A percentile compares a stretch with the other conserved stretches of the same genome.
Evolutionary conservation across 2,888 invertebrate genomes (phyloP).

Genomic region (Drosophila melanosoma): DNA sequence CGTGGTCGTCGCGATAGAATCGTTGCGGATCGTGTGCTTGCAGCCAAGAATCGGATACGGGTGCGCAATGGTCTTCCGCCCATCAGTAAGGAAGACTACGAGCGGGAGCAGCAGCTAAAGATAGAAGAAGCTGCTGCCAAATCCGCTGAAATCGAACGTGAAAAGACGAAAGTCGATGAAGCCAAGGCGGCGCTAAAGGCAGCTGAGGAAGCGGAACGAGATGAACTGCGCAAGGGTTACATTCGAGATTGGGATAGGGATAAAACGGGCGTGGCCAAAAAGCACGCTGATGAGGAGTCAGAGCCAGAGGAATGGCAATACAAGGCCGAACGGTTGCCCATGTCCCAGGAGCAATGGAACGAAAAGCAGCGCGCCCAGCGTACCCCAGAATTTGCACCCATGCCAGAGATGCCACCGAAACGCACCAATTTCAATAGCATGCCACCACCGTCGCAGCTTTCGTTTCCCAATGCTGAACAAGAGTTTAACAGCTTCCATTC

Average conservation of each 20-base stretch:
- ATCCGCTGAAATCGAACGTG: conserved; percentile 69
- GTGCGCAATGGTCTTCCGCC: conserved; percentile 90
- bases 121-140: conserved; percentile 33
- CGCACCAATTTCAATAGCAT: conserved; percentile 75
- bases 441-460: conserved; percentile 49
- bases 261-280: conserved; percentile 81
- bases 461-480: conserved; percentile 17
- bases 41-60: conserved; percentile 90
- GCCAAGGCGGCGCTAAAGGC: conserved; percentile 72
- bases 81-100: conserved; percentile 85
- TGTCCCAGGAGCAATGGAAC: conserved; percentile 85
- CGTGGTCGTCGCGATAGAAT: conserved; percentile 88
- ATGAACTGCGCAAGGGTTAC: conserved; percentile 85
- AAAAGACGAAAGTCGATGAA: conserved; percentile 78
- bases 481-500: conserved; percentile 71
- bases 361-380: conserved; percentile 90
- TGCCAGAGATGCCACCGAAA: conserved; percentile 57
- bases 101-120: conserved; percentile 73
- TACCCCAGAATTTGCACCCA: conserved; percentile 91
- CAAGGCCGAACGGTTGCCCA: conserved; percentile 81
- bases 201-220: conserved; percentile 82
- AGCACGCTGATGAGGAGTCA: background rate
- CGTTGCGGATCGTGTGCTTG: conserved; percentile 89
- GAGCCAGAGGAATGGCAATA: conserved; percentile 79
- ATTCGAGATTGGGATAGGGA: conserved; percentile 89